Base-by-base conservation (phyloP, 2,113 vertebrate species). In the Cyprinodon brontotheroides region DNA sequence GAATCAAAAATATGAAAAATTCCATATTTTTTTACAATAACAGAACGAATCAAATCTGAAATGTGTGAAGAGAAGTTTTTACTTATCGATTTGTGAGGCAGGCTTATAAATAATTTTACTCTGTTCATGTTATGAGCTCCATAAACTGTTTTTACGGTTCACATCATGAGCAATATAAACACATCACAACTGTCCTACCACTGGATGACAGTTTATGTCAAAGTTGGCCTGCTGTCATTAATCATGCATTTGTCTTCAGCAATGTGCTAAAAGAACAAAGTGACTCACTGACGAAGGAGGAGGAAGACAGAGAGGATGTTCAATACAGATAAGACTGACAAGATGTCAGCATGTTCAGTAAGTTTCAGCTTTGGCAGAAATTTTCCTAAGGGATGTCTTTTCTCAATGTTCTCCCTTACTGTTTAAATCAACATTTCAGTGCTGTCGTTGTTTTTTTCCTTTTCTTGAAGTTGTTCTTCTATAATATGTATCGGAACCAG, bases 171-270 rank as follows among this genome's bases (percentile, higher is more conserved):
- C 41, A 4, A 41, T 45, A 29, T 14, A 36, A 66, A 57, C 8
- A 10, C 50, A 57, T 57, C 50, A n/a, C 17, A 57, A 66, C 45
- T 66, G 8, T 29, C 41, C n/a, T 77, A 65, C 86, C 61, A 61
- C 53, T 53, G 36, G 48, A 45, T 68, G 75, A 78, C 6, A n/a
- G 45, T 47, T 39, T 50, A 70, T 80, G 29, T 83, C 83, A 71
- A 82, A 81, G 66, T 45, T 66, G 77, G 77, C 83, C 70, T 22
- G 36, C 61, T 65, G 40, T 78, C 71, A 74, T 91, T 70, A 61
- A 59, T 57, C 81, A 76, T 83, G 81, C 69, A 86, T 92, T 89
- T 82, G 72, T 86, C 77, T 75, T 75, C 65, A 70, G 79, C 14
- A 40, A 68, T 61, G 48, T 70, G 71, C 71, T 84, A 81, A 74